Evolutionary conservation across 2,113 vertebrate genomes (phyloP).

Genomic region (Oplegnathus fasciatus): DNA sequence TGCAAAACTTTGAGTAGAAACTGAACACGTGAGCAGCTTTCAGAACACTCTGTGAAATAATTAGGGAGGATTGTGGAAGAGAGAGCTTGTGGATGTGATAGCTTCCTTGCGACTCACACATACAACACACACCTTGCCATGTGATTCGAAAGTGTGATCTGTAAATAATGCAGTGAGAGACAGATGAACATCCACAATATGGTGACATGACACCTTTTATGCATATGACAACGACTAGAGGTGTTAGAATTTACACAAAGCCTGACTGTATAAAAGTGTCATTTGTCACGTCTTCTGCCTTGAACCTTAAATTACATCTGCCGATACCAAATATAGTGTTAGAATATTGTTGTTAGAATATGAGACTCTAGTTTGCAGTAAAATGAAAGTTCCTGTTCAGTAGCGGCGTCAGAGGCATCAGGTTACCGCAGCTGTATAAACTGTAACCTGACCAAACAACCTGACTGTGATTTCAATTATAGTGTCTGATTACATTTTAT

Average conservation of each 20-base stretch:
- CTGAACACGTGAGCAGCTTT: not conserved
- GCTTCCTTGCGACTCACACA: constrained; percentile 58
- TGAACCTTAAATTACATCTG: constrained; percentile 22
- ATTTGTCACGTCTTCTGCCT: constrained; percentile 11
- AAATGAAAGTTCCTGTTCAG: not conserved
- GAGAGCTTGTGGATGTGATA: constrained; percentile 45
- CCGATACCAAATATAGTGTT: not conserved
- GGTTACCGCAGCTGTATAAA: not conserved
- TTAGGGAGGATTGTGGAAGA: constrained; percentile 15
- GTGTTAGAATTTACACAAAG: constrained; percentile 60
- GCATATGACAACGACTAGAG: constrained; percentile 13
- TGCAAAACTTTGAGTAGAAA: not conserved
- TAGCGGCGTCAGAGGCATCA: not conserved
- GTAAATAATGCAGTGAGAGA: constrained; percentile 58
- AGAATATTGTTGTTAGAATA: constrained; percentile 25
- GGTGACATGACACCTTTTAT: constrained; percentile 37
- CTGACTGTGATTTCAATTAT: not conserved
- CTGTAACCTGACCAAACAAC: constrained; percentile 16
- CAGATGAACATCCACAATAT: constrained; percentile 47
- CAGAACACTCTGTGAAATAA: constrained; percentile 30
- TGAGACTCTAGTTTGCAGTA: not conserved
- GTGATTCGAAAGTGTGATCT: constrained; percentile 13
- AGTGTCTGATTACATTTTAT: constrained; percentile 27
- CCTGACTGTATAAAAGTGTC: constrained; percentile 25
- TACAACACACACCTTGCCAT: constrained; percentile 27